phyloP scores from a whole-genome alignment of 2,113 vertebrate species.

The Phyllostomus hastatus region DNA sequence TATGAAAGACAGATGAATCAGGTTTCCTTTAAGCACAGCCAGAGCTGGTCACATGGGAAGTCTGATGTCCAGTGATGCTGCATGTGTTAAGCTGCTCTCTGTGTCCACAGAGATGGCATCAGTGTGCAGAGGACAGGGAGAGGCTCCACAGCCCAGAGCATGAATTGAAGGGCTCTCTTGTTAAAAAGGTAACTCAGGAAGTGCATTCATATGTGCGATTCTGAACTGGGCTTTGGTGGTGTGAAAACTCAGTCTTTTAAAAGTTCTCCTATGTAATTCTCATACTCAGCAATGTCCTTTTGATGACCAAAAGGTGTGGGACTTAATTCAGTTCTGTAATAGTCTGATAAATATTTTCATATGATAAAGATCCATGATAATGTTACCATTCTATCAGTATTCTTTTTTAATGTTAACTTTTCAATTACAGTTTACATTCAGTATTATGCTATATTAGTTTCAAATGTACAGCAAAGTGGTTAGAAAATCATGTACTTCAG shows the following conservation, averaged over 20 bases:
- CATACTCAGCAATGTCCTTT: not conserved
- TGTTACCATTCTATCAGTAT: not conserved
- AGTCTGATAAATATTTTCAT: not conserved
- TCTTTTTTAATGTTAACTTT: not conserved
- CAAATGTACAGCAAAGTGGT: not conserved
- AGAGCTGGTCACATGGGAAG: not conserved
- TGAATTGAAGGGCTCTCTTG: not conserved
- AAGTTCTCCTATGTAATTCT: not conserved
- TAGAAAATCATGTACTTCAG: not conserved
- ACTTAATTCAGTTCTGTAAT: not conserved
- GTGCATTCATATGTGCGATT: not conserved
- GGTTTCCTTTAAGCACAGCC: not conserved
- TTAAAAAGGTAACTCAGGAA: not conserved
- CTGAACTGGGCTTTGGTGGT: not conserved
- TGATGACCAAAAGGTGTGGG: not conserved
- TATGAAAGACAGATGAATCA: not conserved
- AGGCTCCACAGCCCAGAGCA: not conserved
- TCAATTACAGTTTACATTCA: not conserved
- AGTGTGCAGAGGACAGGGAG: not conserved
- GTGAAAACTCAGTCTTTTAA: not conserved
- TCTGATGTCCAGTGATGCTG: not conserved
- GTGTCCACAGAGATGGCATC: not conserved
- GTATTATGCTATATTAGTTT: not conserved
- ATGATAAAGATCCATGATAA: not conserved
- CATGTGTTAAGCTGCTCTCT: not conserved